A percentile compares a stretch with the other conserved stretches of the same genome.
Conservation (phyloP, 2,797 vertebrate species). For the Jordanella pulchra region DNA sequence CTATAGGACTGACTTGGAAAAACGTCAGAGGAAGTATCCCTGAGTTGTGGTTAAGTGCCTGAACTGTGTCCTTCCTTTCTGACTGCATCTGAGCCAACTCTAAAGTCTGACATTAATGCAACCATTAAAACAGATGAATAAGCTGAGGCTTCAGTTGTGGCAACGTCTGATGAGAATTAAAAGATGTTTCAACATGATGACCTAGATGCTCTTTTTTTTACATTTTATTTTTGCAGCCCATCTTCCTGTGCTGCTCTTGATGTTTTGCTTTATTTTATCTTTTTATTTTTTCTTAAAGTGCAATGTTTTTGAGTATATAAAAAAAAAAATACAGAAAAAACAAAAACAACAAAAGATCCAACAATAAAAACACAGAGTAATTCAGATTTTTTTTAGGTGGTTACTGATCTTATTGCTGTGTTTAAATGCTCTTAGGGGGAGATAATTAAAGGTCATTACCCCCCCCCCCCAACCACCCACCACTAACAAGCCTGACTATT, state of each 20-base stretch:
- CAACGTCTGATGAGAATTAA: constrained; percentile 74
- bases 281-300: constrained; percentile 18
- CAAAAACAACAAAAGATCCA: constrained; percentile 18
- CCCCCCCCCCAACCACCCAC: not conserved
- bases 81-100: constrained; percentile 27
- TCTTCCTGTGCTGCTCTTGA: constrained; percentile 15
- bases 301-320: constrained; percentile 5
- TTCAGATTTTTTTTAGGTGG: constrained; percentile 29
- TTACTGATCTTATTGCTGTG: constrained; percentile 32
- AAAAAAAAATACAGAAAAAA: constrained; percentile 50
- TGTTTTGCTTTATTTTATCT: constrained; percentile 9
- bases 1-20: constrained; percentile 13
- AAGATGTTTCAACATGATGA: constrained; percentile 51
- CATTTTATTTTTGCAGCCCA: constrained; percentile 25
- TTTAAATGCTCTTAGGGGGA: constrained; percentile 8
- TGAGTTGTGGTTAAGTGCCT: constrained; percentile 47
- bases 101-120: constrained; percentile 70
- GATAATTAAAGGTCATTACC: not conserved
- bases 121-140: constrained; percentile 69
- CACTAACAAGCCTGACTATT: constrained; percentile 23
- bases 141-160: constrained; percentile 56
- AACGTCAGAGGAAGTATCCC: constrained; percentile 30
- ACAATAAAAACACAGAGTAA: constrained; percentile 20
- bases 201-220: constrained; percentile 43
- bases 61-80: constrained; percentile 62